Evolutionary conservation across 2,888 invertebrate species (phyloP), one percentile per base, ranked within the genome.

Genomic region (Hyposoter dolosus): DNA sequence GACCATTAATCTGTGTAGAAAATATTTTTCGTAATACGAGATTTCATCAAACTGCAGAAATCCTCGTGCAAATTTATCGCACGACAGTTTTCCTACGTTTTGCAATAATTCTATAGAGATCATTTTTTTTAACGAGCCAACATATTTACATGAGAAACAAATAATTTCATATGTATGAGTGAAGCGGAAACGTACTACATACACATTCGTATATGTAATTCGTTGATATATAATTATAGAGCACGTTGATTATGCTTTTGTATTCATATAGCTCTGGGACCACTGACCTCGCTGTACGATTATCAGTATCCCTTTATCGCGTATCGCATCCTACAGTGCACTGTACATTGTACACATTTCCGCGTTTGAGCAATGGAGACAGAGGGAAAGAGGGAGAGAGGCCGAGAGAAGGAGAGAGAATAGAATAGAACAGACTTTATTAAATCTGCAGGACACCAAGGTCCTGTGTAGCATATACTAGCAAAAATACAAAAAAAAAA

Each of bases 301-400:
- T 81, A 84, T 84, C 84, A 76, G 76, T 65, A 63, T 81, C 72
- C 72, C 81, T 77, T 81, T 84, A 84, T 84, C 84, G 77, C 84
- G 77, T 56, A 45, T 60, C 78, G 28, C 60, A 81, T 72, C 76
- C 72, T 71, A 72, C 76, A 84, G 63, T 65, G 40, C 43, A 23
- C 40, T 40, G 40, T 40, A 40, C 40, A 40, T 40, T 43, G 47
- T 3, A 17, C 15, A 15, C 28, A 40, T 43, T 45, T 43, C n/a
- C 28, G 69, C 53, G 53, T 53, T 19, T 35, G 32, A 45, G 63
- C 63, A 7, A n/a, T 65, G n/a, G 74, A 32, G 60, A 28, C 32
- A 47, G 32, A 47, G 12, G n/a, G 19, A 65, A 32, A 12, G 63
- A 63, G 23, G 28, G 43, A 75, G n/a, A 43, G n/a, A 60, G 74